phyloP scores from a whole-genome alignment of 2,113 vertebrate genomes.

The Clarias macrocephalus region DNA sequence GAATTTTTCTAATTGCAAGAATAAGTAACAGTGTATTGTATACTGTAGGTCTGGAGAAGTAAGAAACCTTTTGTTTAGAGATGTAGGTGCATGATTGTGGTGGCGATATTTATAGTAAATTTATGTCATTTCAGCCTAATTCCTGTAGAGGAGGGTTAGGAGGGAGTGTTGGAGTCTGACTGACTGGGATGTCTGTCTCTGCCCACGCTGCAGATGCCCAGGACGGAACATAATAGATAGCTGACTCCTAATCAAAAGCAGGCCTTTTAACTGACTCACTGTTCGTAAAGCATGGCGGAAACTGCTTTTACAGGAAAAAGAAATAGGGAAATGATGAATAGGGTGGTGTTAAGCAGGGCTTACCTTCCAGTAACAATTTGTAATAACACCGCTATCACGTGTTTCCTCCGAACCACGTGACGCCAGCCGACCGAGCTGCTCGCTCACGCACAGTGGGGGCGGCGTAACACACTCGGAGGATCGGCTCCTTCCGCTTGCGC shows the following conservation, averaged over 20 bases:
- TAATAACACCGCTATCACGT: neutral
- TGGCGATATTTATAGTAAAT: neutral
- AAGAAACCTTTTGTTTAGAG: neutral
- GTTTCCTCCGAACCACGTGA: too few species aligned
- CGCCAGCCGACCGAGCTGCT: too few species aligned
- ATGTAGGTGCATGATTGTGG: neutral
- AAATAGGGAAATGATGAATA: neutral
- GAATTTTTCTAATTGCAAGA: neutral
- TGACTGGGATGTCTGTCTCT: slow-evolving; percentile 25
- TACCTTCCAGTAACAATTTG: neutral
- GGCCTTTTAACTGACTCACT: slow-evolving; percentile 7
- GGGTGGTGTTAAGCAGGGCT: neutral
- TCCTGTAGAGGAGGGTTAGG: neutral
- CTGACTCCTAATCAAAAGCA: neutral
- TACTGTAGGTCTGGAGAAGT: neutral
- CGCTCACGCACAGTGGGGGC: too few species aligned
- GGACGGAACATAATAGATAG: slow-evolving; percentile 1
- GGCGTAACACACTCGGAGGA: too few species aligned
- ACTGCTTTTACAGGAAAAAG: neutral
- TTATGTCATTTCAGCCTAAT: neutral
- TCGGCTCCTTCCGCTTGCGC: too few species aligned
- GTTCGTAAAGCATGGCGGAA: neutral
- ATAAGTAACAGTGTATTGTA: neutral
- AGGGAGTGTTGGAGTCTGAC: slow-evolving; percentile 12
- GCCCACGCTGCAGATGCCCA: slow-evolving; percentile 43